These are phyloP conservation scores for Apodemia duryi DNA, from an alignment of 2,888 invertebrate species.

Conservation along the genomic window DNA sequence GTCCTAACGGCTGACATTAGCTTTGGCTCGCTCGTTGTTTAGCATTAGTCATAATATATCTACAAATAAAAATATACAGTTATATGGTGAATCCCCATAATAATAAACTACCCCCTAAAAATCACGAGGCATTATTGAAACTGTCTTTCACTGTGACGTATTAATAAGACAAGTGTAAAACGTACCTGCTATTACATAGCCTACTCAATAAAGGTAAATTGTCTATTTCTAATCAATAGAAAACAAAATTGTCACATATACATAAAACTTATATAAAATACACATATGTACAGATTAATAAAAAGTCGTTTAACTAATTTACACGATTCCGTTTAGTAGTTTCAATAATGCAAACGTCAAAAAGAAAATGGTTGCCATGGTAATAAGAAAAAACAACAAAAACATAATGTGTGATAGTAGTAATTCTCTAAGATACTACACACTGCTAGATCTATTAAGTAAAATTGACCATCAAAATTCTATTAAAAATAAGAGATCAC, in stretches of 20 bases:
- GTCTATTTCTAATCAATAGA: conserved; percentile 22
- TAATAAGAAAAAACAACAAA: conserved; percentile 41
- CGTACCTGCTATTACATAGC: conserved; percentile 20
- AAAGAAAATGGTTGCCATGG: conserved; percentile 52
- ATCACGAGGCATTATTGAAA: conserved; percentile 47
- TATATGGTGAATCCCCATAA: conserved; percentile 57
- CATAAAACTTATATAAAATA: conserved; percentile 43
- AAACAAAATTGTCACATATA: conserved; percentile 30
- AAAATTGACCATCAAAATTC: conserved; percentile 77
- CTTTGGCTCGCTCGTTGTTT: conserved; percentile 66
- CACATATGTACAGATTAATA: conserved; percentile 61
- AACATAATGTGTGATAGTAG: conserved; percentile 56
- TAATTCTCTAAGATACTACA: conserved; percentile 54
- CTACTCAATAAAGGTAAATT: conserved; percentile 19
- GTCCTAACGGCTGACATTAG: conserved; percentile 62
- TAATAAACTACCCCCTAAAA: conserved; percentile 46
- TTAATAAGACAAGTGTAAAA: conserved; percentile 20
- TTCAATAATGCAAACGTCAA: conserved; percentile 43
- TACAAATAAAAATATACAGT: conserved; percentile 64
- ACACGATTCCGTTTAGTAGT: conserved; percentile 38
- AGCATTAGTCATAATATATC: conserved; percentile 67
- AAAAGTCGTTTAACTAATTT: conserved; percentile 22
- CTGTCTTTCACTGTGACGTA: conserved; percentile 39
- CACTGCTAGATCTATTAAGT: conserved; percentile 72
- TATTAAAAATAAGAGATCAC: conserved; percentile 78